Conservation (phyloP, 2,113 vertebrate species). For the Pleuronectes platessa region DNA sequence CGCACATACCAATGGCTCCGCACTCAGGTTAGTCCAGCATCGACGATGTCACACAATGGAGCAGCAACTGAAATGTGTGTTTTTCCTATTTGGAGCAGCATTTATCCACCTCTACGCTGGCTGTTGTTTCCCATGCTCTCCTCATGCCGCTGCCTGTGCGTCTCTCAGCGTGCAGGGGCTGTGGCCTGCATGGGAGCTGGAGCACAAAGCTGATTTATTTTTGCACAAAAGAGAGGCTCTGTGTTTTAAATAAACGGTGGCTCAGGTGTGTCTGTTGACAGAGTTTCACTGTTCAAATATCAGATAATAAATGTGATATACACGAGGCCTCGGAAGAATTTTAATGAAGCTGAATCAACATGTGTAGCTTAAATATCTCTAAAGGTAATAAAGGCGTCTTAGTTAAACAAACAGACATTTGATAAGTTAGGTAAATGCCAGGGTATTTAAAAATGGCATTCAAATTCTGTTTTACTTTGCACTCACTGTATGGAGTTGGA, state of each 20-base stretch:
- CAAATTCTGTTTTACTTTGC: conserved; percentile 38
- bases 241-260: conserved; percentile 22
- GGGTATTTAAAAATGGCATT: conserved; percentile 46
- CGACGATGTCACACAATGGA: not conserved
- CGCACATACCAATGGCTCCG: conserved; percentile 94
- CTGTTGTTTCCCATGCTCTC: conserved; percentile 36
- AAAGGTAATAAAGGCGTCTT: conserved; percentile 41
- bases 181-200: conserved; percentile 34
- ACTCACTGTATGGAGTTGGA: conserved; percentile 37
- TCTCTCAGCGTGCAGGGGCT: conserved; percentile 30
- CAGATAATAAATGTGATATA: conserved; percentile 50
- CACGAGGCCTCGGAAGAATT: conserved; percentile 15
- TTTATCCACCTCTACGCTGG: not conserved
- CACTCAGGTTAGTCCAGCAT: conserved; percentile 91
- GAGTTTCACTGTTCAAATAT: conserved; percentile 59
- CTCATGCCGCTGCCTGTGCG: conserved; percentile 1
- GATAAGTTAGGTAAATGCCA: conserved; percentile 55
- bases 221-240: conserved; percentile 25
- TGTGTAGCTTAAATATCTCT: conserved; percentile 43
- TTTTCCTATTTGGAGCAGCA: not conserved
- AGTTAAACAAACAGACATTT: conserved; percentile 51
- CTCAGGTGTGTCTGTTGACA: conserved; percentile 60
- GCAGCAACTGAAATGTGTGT: not conserved
- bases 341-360: conserved; percentile 56
- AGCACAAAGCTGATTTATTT: conserved; percentile 31